A percentile compares a stretch with the other conserved stretches of the same genome.
Conservation (phyloP, 2,888 invertebrate species). For the Lutraria lutraria region DNA sequence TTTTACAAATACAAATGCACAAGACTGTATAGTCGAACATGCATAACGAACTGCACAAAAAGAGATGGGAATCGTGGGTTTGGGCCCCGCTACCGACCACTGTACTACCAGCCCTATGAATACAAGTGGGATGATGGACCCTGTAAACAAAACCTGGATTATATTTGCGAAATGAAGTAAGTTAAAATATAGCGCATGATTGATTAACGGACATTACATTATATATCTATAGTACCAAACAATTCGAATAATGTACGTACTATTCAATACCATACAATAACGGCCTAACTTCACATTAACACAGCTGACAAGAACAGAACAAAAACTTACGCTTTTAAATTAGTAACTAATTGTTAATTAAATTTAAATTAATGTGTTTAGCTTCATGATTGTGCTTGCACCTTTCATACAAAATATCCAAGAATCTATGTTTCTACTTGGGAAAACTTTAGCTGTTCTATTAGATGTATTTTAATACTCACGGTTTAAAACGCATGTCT, state of each 20-base stretch:
- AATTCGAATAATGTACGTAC: background rate
- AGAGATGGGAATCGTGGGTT: too few species aligned
- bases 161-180: conserved; percentile 31
- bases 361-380: too few species aligned
- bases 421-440: too few species aligned
- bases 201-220: background rate
- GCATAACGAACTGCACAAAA: conserved; percentile 28
- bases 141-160: background rate
- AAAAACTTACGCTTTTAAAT: background rate
- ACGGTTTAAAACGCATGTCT: too few species aligned
- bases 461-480: too few species aligned
- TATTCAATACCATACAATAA: background rate
- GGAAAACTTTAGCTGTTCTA: too few species aligned
- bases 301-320: background rate
- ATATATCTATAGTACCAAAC: background rate
- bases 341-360: background rate
- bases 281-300: background rate
- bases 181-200: background rate
- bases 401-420: too few species aligned
- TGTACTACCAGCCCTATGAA: background rate
- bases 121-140: conserved; percentile 30
- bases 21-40: too few species aligned
- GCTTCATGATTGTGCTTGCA: too few species aligned
- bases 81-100: too few species aligned
- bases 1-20: too few species aligned